These are phyloP conservation scores for Contarinia nasturtii DNA, from an alignment of 1,140 invertebrate species.

Conservation along the genomic window DNA sequence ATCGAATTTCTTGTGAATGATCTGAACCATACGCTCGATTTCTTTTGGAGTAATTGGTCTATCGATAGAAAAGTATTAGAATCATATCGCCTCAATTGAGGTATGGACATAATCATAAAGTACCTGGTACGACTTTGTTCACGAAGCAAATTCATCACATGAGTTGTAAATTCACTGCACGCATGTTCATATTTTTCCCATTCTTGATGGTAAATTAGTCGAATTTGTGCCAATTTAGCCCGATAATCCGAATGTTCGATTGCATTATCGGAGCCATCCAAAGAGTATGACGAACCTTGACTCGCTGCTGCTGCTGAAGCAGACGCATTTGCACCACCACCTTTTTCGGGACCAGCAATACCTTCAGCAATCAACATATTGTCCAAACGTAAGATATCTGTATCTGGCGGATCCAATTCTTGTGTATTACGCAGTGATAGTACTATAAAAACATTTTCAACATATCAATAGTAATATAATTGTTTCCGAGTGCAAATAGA, in stretches of 20 bases:
- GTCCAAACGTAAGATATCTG: constrained; percentile 94
- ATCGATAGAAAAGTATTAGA: constrained; percentile 1
- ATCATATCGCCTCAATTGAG: too few relatives aligned
- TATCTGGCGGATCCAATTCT: constrained; percentile 97
- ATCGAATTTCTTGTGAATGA: constrained; percentile 99
- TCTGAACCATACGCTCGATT: constrained; percentile 99
- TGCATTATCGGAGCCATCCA: constrained; percentile 62
- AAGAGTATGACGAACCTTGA: constrained; percentile 27
- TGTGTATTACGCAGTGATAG: constrained; percentile 89
- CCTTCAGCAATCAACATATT: constrained; percentile 99
- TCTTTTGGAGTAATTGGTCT: constrained; percentile 83
- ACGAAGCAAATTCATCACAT: constrained; percentile 93
- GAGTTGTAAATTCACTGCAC: constrained; percentile 98
- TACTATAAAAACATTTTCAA: too few relatives aligned
- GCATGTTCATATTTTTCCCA: constrained; percentile 99
- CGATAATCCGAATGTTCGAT: constrained; percentile 99
- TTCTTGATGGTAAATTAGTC: constrained; percentile 98
- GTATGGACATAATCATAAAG: too few relatives aligned
- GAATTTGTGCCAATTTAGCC: constrained; percentile 95
- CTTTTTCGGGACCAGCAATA: constrained; percentile 94
- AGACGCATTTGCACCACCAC: constrained; percentile 80
- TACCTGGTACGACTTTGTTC: constrained; percentile 94
- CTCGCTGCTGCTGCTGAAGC: constrained; percentile 84
- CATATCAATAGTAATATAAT: too few relatives aligned
- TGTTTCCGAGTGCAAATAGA: too few relatives aligned